Conservation (phyloP, 2,113 vertebrate genomes). For the Ia io region DNA sequence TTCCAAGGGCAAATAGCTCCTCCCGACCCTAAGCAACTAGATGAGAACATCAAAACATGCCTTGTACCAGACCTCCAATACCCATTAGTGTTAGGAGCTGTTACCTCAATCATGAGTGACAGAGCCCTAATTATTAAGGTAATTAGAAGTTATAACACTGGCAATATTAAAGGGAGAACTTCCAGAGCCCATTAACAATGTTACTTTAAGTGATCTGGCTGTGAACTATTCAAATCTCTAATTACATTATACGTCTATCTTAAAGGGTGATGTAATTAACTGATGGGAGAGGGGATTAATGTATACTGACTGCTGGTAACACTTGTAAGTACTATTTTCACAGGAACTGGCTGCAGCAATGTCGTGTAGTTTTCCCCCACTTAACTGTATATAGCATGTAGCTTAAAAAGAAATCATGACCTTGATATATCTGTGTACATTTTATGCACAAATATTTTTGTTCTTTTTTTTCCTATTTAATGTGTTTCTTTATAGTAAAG, state of each 20-base stretch:
- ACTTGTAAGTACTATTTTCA: constrained; percentile 79
- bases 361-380: constrained; percentile 63
- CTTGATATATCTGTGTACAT: not conserved
- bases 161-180: constrained; percentile 89
- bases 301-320: constrained; percentile 76
- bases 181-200: constrained; percentile 94
- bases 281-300: constrained; percentile 87
- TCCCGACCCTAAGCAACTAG: constrained; percentile 83
- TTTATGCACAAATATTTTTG: not conserved
- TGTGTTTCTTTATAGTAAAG: not conserved
- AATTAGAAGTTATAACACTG: constrained; percentile 96
- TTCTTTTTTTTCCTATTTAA: not conserved
- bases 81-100: constrained; percentile 94
- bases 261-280: constrained; percentile 96
- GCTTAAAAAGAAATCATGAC: constrained; percentile 49
- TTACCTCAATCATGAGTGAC: constrained; percentile 93
- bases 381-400: constrained; percentile 16
- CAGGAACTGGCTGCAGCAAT: constrained; percentile 67
- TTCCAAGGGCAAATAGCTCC: constrained; percentile 85
- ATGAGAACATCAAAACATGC: constrained; percentile 86
- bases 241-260: constrained; percentile 94
- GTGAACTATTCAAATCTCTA: constrained; percentile 97
- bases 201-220: constrained; percentile 98
- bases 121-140: constrained; percentile 96
- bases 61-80: constrained; percentile 84